A percentile compares a stretch with the other conserved stretches of the same genome.
Evolutionary conservation across 2,113 vertebrate species (phyloP).

Genomic region (Crypturellus undulatus): DNA sequence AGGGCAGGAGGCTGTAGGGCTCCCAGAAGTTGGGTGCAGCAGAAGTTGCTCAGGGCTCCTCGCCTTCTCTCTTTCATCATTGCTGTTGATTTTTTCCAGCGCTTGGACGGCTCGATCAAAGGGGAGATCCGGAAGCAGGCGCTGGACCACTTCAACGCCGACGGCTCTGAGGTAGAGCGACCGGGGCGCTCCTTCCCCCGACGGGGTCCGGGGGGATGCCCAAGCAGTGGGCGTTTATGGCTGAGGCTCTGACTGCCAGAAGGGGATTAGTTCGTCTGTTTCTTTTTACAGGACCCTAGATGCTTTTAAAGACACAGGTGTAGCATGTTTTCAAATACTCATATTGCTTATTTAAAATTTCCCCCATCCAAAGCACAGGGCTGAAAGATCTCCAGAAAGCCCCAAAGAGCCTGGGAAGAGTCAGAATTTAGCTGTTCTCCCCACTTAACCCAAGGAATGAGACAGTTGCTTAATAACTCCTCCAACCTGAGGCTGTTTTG

Average conservation of each 20-base stretch:
- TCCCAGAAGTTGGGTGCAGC: constrained; percentile 12
- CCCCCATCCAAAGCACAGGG: neutral
- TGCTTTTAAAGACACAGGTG: neutral
- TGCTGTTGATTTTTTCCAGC: constrained; percentile 80
- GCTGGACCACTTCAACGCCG: constrained; percentile 98
- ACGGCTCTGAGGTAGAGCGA: constrained; percentile 93
- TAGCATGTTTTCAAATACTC: neutral
- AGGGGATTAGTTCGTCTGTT: neutral
- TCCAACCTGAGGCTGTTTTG: neutral
- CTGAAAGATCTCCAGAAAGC: neutral
- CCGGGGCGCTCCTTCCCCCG: neutral
- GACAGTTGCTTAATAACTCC: neutral
- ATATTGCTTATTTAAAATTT: neutral
- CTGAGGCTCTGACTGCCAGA: neutral
- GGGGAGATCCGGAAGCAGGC: constrained; percentile 98
- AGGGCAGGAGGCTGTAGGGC: neutral
- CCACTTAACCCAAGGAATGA: neutral
- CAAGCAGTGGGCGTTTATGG: neutral
- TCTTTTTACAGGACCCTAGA: neutral
- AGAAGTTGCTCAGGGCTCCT: constrained; percentile 18
- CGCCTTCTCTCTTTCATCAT: constrained; percentile 4
- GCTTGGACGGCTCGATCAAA: constrained; percentile 97
- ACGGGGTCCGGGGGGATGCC: neutral
- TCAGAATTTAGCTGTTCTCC: neutral
- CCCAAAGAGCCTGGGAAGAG: neutral